Evolutionary conservation across 2,113 vertebrate genomes (phyloP).

Genomic region (Aleadryas rufinucha): DNA sequence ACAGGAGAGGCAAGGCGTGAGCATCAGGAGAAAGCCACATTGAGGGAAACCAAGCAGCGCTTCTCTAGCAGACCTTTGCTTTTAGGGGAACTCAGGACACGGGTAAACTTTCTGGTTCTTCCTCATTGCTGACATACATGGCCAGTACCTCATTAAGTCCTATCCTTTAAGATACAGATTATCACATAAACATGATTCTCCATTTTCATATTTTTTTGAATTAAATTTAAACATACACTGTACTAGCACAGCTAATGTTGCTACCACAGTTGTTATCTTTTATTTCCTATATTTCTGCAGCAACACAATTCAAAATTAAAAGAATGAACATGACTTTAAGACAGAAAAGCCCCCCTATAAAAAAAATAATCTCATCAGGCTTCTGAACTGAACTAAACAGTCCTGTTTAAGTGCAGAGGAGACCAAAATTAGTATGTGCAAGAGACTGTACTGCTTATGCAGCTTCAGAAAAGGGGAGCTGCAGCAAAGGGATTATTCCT

Average conservation of each 20-base stretch:
- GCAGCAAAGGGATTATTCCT: not conserved
- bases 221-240: not conserved
- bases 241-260: not conserved
- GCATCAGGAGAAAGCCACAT: not conserved
- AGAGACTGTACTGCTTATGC: not conserved
- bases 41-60: not conserved
- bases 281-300: not conserved
- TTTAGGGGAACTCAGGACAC: not conserved
- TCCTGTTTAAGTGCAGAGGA: not conserved
- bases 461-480: not conserved
- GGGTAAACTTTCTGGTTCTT: not conserved
- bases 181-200: not conserved
- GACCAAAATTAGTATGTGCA: not conserved
- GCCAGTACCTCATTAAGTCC: rapidly evolving
- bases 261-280: not conserved
- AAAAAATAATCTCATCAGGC: not conserved
- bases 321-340: not conserved
- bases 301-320: not conserved
- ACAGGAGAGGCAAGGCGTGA: not conserved
- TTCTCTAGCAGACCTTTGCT: not conserved
- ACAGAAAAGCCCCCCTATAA: not conserved
- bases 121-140: not conserved
- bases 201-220: not conserved
- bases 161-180: not conserved
- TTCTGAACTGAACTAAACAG: not conserved